Conservation (phyloP, 1,140 invertebrate species). For the Drosophila bocqueti region DNA sequence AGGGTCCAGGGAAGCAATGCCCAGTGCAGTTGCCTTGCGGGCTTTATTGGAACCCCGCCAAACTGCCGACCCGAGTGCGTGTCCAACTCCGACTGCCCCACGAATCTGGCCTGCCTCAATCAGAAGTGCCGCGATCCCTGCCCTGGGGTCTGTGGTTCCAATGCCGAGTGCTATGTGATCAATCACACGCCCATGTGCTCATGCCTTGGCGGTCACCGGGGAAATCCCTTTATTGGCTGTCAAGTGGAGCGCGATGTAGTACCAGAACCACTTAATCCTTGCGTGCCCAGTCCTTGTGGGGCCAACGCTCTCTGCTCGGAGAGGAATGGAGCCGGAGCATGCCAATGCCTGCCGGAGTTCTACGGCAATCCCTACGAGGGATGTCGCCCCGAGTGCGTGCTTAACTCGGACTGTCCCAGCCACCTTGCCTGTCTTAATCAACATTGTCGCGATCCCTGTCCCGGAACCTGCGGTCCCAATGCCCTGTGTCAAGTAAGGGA, state of each 20-base stretch:
- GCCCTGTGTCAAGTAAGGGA: conserved; percentile 90
- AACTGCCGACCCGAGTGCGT: conserved; percentile 88
- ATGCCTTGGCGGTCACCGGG: conserved; percentile 88
- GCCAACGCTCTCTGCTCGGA: conserved; percentile 87
- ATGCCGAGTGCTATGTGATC: conserved; percentile 89
- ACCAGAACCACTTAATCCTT: conserved; percentile 85
- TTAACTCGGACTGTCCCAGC: conserved; percentile 90
- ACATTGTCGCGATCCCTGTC: conserved; percentile 92
- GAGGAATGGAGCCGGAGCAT: conserved; percentile 88
- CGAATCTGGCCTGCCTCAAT: conserved; percentile 86
- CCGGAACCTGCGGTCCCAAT: conserved; percentile 90
- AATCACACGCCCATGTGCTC: conserved; percentile 89
- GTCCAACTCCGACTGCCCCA: conserved; percentile 87
- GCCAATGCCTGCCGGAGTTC: conserved; percentile 89
- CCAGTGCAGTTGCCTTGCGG: conserved; percentile 89
- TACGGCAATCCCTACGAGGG: conserved; percentile 91
- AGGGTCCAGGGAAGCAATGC: conserved; percentile 87
- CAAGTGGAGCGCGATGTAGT: conserved; percentile 73
- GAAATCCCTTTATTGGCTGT: conserved; percentile 90
- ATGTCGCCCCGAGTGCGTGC: conserved; percentile 90
- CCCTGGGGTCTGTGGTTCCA: conserved; percentile 87
- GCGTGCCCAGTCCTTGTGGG: conserved; percentile 88
- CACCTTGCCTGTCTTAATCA: conserved; percentile 89
- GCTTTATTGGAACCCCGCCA: conserved; percentile 87
- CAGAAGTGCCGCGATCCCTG: conserved; percentile 88